Evolutionary conservation across 2,888 invertebrate genomes (phyloP), one percentile per base, ranked within the genome.

Genomic region (Merodon equestris): DNA sequence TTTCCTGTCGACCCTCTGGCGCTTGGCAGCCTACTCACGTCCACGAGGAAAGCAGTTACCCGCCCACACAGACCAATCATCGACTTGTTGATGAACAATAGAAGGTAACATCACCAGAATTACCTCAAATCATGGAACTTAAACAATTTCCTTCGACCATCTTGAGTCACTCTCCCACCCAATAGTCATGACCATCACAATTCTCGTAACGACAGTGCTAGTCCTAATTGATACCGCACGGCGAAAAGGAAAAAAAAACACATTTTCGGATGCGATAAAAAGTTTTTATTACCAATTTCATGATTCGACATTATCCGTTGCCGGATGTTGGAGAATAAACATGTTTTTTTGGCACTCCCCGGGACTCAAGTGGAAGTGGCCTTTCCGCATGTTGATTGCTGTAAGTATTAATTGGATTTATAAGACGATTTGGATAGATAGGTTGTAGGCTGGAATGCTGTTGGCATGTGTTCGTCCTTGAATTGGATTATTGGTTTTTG

Each of bases 261-360:
- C 56, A 63, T 42, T 50, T 50, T 50, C 63, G 50, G 61, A 63
- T 45, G 18, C 50, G 36, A 56, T 63, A 63, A 71, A 71, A 61
- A 56, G 18, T 71, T 71, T 63, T 71, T 71, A 63, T 63, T 50
- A 56, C 56, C 57, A 44, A 57, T 71, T 63, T 61, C 50, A 63
- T 63, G 57, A 56, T 42, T 40, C 27, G 7, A 27, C 27, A 27
- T 27, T 27, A 27, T 27, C 7, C 3, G 27, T 4, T 27, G 3
- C 3, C 7, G 27, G 27, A 7, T 27, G 27, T 7, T 27, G 27
- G 27, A 7, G 7, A 27, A 27, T 27, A 27, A 27, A 2, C 27
- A 27, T 7, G 7, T 27, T 27, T 27, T 7, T 7, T 27, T 27
- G 27, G 27, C 7, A 27, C 7, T 27, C 27, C 3, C 2, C 2